Base-by-base conservation (phyloP, 2,888 invertebrate genomes). In the Epistrophe eligans region DNA sequence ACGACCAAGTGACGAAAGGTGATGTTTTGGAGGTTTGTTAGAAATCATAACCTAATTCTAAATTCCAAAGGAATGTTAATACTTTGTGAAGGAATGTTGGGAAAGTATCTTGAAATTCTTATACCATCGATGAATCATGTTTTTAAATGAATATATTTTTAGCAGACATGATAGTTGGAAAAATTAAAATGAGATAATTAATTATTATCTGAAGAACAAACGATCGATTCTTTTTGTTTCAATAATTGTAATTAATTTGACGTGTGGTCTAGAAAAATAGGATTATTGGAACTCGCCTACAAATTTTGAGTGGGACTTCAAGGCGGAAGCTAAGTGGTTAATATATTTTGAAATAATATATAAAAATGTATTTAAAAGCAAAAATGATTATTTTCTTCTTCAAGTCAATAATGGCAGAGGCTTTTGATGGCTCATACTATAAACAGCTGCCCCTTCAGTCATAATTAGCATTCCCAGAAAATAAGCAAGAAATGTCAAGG, bases 1-100 rank as follows among this genome's bases (percentile, higher is more conserved):
- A 38, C n/a, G 73, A 67, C 24, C 24, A 28, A 67, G 84, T 85
- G 81, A 85, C 43, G 77, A 77, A 81, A 85, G 50, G 57, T 67
- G 72, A 38, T 77, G 64, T 55, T 24, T 38, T 50, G 11, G 19
- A 28, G 40, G 19, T 40, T 60, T 57, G 28, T 77, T 45, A 8
- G 17, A 67, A 77, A 58, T 48, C 5, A 7, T 38, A 17, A 55
- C 9, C 24, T 43, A 38, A 55, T 48, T 77, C 55, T 24, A 32
- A 38, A 52, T 67, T 40, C 66, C 79, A 64, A 35, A 35, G 38
- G 55, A 71, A 79, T 83, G 55, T 19, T 35, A 24, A 10, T 19
- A 11, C 1, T 24, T 45, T 48, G 24, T 24, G 50, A 32, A 45
- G 7, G 50, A 67, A 35, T 67, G 4, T 35, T 50, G 10, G 7